A percentile compares a stretch with the other conserved stretches of the same genome.
Conservation (phyloP, 2,888 invertebrate genomes). For the Leucoma salicis region DNA sequence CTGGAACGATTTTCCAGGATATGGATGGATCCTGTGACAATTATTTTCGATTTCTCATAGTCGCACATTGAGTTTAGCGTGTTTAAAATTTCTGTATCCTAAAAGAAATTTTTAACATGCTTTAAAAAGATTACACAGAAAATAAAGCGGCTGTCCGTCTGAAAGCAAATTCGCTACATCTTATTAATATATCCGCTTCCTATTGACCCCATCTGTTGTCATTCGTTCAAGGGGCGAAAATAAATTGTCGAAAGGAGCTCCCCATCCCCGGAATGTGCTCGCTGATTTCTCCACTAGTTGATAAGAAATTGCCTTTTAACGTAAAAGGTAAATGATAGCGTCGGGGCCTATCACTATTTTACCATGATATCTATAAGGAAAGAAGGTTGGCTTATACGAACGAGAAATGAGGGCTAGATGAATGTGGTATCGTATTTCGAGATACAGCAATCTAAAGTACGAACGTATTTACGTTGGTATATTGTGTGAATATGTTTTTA, state of each 20-base stretch:
- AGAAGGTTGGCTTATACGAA: background rate
- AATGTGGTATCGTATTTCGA: no score
- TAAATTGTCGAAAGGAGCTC: slow-evolving; percentile 51
- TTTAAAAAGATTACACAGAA: no score
- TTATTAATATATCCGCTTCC: slow-evolving; percentile 3
- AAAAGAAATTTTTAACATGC: no score
- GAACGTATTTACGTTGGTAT: background rate
- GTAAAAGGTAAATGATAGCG: slow-evolving; percentile 27
- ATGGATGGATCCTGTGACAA: no score
- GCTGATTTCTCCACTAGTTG: slow-evolving; percentile 35
- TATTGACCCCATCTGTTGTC: slow-evolving; percentile 49
- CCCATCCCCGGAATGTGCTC: slow-evolving; percentile 25
- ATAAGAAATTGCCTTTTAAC: slow-evolving; percentile 36
- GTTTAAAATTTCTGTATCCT: no score
- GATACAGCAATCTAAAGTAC: no score
- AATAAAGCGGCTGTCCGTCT: no score
- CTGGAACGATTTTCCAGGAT: no score
- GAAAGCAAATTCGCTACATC: slow-evolving; percentile 27
- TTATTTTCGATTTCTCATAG: no score
- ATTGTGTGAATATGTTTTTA: background rate
- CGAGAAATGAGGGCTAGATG: background rate
- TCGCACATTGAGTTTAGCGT: no score
- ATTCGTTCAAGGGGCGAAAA: slow-evolving; percentile 40
- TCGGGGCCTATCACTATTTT: slow-evolving; percentile 15
- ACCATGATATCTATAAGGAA: slow-evolving; percentile 6